Base-by-base conservation (phyloP, 2,113 vertebrate species). In the Promerops cafer region DNA sequence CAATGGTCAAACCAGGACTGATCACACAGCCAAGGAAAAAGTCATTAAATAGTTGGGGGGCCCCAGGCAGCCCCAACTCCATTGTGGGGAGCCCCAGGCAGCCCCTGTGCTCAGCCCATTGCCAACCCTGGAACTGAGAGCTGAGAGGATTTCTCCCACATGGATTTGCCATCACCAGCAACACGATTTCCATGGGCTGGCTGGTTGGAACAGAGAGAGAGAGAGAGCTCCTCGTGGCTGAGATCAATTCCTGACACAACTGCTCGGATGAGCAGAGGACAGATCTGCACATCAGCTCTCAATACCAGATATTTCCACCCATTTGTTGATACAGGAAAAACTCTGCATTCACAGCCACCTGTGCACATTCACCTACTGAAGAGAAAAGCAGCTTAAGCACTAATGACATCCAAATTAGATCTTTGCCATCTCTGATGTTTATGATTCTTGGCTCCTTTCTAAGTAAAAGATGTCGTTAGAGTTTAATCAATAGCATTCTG, bases 401-500 rank as follows among this genome's bases (percentile, higher is more conserved):
- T 79, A 91, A 96, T 81, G 76, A 75, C 92, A 93, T 7, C 85
- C 83, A 86, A 90, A 90, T 96, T 39, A 86, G 66, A 37, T 86
- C 93, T 75, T 83, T 74, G 60, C 79, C 20, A 64, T 49, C 85
- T 86, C 21, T 80, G 71, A 52, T 64, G 90, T 68, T 90, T 49
- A 24, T 35, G 87, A 88, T 88, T 85, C 92, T 53, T 7, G 9
- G 60, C 68, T 94, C 68, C 71, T 86, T 77, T 78, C 56, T 40
- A n/a, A 90, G 85, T 21, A 27, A 86, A 79, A 66, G 50, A 54
- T 44, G 93, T n/a, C 7, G 16, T 87, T 90, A 78, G 76, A 49
- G 79, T 87, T 93, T 92, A 90, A 95, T 95, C 96, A 96, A 94
- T 88, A 78, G 76, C 47, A 86, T 95, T 95, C 94, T 94, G 76